A percentile compares a stretch with the other conserved stretches of the same genome.
Evolutionary conservation across 2,113 vertebrate species (phyloP).

Genomic region (Pluvialis apricaria): DNA sequence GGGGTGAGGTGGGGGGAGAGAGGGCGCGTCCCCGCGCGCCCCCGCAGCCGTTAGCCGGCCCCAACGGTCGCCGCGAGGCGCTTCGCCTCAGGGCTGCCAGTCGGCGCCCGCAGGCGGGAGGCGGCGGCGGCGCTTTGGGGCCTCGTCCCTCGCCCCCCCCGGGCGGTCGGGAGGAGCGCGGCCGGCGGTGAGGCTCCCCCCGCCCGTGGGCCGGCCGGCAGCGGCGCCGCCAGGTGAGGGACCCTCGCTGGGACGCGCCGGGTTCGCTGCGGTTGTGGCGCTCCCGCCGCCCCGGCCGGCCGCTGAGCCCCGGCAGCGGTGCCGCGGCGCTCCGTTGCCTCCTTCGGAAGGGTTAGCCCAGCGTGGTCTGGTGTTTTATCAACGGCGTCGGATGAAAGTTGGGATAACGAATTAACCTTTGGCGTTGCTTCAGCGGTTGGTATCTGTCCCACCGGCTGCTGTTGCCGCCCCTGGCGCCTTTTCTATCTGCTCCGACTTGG

Average conservation of each 20-base stretch:
- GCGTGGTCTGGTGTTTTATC: neutral
- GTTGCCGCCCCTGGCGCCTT: neutral
- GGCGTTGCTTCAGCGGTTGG: neutral
- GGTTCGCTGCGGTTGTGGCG: rapidly evolving
- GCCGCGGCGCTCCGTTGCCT: rapidly evolving
- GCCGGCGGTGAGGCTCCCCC: neutral
- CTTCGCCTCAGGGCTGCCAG: neutral
- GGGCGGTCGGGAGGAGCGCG: neutral
- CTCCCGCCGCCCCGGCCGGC: neutral
- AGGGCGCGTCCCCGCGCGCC: neutral
- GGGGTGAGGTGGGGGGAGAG: neutral
- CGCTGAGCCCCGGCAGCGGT: neutral
- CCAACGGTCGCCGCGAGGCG: neutral
- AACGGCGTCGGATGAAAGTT: neutral
- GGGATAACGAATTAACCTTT: neutral
- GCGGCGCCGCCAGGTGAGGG: neutral
- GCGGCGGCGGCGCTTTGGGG: neutral
- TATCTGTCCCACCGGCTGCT: rapidly evolving
- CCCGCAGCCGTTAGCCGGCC: neutral
- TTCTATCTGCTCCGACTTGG: neutral
- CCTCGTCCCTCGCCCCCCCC: neutral
- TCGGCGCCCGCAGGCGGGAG: neutral
- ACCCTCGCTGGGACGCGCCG: rapidly evolving
- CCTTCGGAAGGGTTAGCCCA: rapidly evolving
- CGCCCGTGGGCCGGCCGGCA: too few species aligned